Evolutionary conservation across 2,113 vertebrate species (phyloP).

Genomic region (Neofelis nebulosa): DNA sequence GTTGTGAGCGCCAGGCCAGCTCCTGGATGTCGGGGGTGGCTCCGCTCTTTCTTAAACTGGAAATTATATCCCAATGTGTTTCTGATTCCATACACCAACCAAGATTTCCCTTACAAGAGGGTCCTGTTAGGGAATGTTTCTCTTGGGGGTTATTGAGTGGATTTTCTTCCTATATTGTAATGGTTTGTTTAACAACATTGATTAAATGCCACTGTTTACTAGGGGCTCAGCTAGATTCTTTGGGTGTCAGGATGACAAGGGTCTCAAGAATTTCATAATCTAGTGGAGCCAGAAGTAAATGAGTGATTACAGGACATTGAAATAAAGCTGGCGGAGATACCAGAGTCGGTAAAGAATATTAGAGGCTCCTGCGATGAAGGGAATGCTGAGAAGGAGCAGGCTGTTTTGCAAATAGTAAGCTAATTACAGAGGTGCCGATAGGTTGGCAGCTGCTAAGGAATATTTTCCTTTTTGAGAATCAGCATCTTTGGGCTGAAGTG

Average conservation of each 20-base stretch:
- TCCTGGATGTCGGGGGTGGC: not conserved
- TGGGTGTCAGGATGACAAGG: not conserved
- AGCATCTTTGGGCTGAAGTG: not conserved
- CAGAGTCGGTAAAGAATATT: not conserved
- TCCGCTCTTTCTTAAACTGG: not conserved
- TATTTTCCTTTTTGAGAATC: constrained; percentile 49
- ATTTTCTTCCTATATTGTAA: not conserved
- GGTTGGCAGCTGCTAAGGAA: not conserved
- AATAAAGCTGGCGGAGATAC: not conserved
- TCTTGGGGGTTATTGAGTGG: not conserved
- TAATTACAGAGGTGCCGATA: constrained; percentile 29
- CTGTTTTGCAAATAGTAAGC: not conserved
- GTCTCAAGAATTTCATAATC: not conserved
- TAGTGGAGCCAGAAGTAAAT: not conserved
- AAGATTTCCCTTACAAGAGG: not conserved
- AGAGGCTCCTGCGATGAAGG: not conserved
- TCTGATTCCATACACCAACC: not conserved
- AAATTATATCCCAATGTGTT: not conserved
- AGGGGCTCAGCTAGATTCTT: not conserved
- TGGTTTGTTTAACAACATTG: not conserved
- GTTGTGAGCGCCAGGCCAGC: not conserved
- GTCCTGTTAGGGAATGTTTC: not conserved
- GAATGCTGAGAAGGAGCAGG: not conserved
- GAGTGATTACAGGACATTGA: not conserved
- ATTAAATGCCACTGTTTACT: not conserved